A percentile compares a stretch with the other conserved stretches of the same genome.
Evolutionary conservation across 2,888 invertebrate species (phyloP).

Genomic region (Mellilla xanthometata): DNA sequence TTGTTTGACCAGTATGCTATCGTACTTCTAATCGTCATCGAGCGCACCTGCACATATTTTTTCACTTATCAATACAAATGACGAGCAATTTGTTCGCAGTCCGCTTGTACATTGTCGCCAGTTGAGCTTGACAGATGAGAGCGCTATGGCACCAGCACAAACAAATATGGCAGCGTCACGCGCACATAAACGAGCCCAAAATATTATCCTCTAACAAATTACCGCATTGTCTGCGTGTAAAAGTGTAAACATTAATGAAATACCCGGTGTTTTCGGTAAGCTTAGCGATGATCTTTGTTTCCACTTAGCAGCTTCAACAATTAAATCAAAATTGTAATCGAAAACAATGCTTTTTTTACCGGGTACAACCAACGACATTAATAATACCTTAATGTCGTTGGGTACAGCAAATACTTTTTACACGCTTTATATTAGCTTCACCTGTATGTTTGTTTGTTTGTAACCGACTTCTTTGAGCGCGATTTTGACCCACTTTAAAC

Average conservation of each 20-base stretch:
- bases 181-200: constrained; percentile 71
- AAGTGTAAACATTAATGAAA: constrained; percentile 53
- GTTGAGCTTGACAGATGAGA: constrained; percentile 76
- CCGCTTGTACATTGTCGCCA: constrained; percentile 67
- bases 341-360: no score
- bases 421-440: no score
- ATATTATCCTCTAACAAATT: constrained; percentile 75
- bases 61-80: constrained; percentile 71
- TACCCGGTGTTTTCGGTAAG: constrained; percentile 10
- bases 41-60: constrained; percentile 27
- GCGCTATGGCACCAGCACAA: constrained; percentile 49
- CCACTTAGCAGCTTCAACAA: neutral
- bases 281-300: constrained; percentile 1
- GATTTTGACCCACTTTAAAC: no score
- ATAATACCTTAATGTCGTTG: no score
- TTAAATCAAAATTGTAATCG: no score
- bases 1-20: no score
- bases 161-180: constrained; percentile 73
- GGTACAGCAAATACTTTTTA: no score
- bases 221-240: constrained; percentile 53
- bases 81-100: constrained; percentile 65
- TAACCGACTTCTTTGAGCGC: no score
- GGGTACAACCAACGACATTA: no score
- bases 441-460: no score
- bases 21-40: neutral